Evolutionary conservation across 1,140 invertebrate genomes (phyloP).

Genomic region (Apocrypta bakeri): DNA sequence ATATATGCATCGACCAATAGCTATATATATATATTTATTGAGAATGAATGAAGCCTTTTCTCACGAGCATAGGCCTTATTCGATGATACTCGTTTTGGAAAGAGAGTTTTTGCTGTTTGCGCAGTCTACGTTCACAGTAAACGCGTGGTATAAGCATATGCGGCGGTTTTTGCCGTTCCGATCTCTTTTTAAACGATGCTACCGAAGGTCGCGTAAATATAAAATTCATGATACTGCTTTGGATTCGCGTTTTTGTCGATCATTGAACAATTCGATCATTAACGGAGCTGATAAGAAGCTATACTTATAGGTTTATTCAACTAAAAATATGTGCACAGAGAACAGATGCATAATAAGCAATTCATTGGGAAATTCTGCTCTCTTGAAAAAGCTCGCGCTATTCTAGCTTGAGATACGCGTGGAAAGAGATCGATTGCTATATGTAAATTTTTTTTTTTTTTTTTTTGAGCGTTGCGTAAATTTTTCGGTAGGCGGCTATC

Average conservation of each 20-base stretch:
- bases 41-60: no score
- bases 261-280: not conserved
- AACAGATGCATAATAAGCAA: not conserved
- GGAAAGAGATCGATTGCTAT: not conserved
- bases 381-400: not conserved
- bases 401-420: no score
- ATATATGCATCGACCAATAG: no score
- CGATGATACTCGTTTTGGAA: no score
- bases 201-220: not conserved
- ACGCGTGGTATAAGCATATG: no score
- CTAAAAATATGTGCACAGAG: no score
- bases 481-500: not conserved
- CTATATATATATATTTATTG: no score
- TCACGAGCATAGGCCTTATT: no score
- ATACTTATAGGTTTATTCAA: no score
- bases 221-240: not conserved
- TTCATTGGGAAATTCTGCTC: not conserved
- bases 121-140: no score
- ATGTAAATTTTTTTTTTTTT: not conserved
- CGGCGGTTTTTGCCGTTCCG: not conserved
- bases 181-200: not conserved
- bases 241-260: not conserved
- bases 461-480: slow-evolving; percentile 1
- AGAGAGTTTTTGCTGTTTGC: no score
- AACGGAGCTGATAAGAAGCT: no score